phyloP scores from a whole-genome alignment of 2,797 vertebrate species.

The Periophthalmus magnuspinnatus region DNA sequence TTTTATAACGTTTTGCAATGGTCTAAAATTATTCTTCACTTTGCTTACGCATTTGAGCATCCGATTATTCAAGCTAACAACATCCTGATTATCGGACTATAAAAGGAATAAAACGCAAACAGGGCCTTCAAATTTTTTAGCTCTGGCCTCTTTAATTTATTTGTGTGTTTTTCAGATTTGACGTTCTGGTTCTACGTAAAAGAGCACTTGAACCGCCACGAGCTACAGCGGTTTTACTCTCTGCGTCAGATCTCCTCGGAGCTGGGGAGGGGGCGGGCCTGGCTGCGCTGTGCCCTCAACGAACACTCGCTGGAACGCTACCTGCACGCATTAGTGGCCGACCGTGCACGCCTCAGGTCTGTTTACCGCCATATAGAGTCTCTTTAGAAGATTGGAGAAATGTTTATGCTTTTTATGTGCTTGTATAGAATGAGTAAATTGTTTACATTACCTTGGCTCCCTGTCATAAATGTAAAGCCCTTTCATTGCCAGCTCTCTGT shows the following conservation, averaged over 20 bases:
- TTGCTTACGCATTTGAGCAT: too few relatives aligned
- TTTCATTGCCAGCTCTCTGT: background rate
- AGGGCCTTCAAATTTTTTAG: background rate
- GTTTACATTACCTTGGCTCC: background rate
- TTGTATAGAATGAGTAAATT: background rate
- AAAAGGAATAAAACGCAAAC: too few relatives aligned
- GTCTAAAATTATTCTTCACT: too few relatives aligned
- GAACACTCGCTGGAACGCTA: constrained; percentile 97
- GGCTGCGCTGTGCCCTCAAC: constrained; percentile 95
- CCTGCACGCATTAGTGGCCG: constrained; percentile 89
- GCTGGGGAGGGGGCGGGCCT: constrained; percentile 89
- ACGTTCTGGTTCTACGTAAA: constrained; percentile 96
- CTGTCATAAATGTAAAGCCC: background rate
- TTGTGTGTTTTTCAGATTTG: constrained; percentile 57
- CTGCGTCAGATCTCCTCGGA: constrained; percentile 87
- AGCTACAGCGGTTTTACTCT: constrained; percentile 92
- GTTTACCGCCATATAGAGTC: background rate
- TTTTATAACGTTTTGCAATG: too few relatives aligned
- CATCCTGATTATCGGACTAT: too few relatives aligned
- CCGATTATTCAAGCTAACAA: too few relatives aligned
- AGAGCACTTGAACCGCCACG: constrained; percentile 93
- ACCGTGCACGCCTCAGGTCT: constrained; percentile 86
- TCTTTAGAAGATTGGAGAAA: background rate
- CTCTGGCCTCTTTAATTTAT: background rate
- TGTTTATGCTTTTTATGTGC: background rate